phyloP scores from a whole-genome alignment of 2,797 vertebrate genomes.

The Gambelia wislizenii region DNA sequence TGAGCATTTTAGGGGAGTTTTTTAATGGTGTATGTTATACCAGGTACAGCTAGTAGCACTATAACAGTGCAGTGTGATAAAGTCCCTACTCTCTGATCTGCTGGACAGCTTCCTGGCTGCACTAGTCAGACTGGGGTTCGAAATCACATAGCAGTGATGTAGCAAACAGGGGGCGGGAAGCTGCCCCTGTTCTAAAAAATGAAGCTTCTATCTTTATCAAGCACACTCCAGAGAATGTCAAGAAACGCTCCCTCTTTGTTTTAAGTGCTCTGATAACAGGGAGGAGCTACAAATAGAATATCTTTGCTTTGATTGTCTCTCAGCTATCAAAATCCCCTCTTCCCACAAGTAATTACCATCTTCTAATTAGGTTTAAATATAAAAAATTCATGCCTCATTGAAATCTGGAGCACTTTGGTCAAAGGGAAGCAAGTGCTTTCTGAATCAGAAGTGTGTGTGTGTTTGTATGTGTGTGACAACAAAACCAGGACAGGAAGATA shows the following conservation, averaged over 20 bases:
- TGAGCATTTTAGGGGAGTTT: too few species aligned
- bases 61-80: too few species aligned
- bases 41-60: too few species aligned
- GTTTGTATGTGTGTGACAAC: too few species aligned
- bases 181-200: not conserved
- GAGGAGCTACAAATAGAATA: constrained; percentile 51
- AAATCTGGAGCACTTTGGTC: not conserved
- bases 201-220: not conserved
- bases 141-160: not conserved
- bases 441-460: not conserved
- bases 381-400: constrained; percentile 27
- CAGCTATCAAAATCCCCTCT: constrained; percentile 53
- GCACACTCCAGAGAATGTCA: not conserved
- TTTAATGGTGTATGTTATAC: too few species aligned
- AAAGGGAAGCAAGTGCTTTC: not conserved
- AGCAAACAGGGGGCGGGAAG: not conserved
- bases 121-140: not conserved
- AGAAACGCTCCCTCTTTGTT: constrained; percentile 3
- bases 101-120: not conserved
- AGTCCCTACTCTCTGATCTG: not conserved
- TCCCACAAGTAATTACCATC: constrained; percentile 72
- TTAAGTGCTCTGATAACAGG: not conserved
- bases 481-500: not conserved
- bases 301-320: constrained; percentile 34
- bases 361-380: constrained; percentile 70